Evolutionary conservation across 2,797 vertebrate genomes (phyloP).

Genomic region (Hylomyscus alleni): DNA sequence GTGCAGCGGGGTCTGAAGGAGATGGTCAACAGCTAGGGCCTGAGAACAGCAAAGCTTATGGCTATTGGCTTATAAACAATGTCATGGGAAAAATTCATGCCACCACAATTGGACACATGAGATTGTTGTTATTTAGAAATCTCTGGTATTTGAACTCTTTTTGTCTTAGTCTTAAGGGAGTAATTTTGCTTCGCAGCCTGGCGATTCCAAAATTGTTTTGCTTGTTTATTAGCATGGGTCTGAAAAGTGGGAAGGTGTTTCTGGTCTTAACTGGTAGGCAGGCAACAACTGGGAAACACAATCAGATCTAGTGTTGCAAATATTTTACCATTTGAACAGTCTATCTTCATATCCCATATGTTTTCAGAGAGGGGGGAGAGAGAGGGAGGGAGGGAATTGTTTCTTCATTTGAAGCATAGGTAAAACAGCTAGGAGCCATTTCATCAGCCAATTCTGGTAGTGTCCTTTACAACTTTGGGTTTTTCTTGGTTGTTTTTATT

Average conservation of each 20-base stretch:
- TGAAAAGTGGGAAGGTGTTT: slow-evolving; percentile 38
- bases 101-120: slow-evolving; percentile 19
- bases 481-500: slow-evolving; percentile 1
- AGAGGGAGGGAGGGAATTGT: not conserved
- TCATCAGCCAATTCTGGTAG: slow-evolving; percentile 22
- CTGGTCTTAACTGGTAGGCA: slow-evolving; percentile 67
- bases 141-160: slow-evolving; percentile 60
- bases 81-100: slow-evolving; percentile 65
- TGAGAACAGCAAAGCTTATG: not conserved
- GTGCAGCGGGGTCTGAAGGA: not conserved
- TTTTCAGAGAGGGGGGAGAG: not conserved
- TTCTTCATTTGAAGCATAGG: slow-evolving; percentile 29
- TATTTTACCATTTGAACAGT: slow-evolving; percentile 60
- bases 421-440: slow-evolving; percentile 33
- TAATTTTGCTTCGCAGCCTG: slow-evolving; percentile 11
- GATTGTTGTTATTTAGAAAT: slow-evolving; percentile 76
- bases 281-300: not conserved
- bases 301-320: not conserved
- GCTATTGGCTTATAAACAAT: not conserved
- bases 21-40: not conserved
- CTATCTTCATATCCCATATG: slow-evolving; percentile 3
- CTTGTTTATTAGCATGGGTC: slow-evolving; percentile 69
- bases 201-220: slow-evolving; percentile 59
- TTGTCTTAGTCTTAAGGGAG: slow-evolving; percentile 57
- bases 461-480: not conserved